A percentile compares a stretch with the other conserved stretches of the same genome.
Conservation (phyloP, 2,797 vertebrate genomes). For the Gobionotothen gibberifrons region DNA sequence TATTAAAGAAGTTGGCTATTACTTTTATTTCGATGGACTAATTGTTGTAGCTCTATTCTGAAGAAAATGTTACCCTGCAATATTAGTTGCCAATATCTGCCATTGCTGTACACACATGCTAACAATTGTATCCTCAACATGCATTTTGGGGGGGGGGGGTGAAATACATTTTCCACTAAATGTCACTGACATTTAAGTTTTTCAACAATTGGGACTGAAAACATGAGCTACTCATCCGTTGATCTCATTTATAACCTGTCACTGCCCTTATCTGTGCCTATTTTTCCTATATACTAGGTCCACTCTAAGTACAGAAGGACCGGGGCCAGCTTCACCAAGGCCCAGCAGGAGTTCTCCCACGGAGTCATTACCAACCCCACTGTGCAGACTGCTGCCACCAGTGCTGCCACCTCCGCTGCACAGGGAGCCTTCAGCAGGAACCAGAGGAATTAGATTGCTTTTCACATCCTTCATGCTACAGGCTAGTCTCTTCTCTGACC, state of each 20-base stretch:
- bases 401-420: slow-evolving; percentile 85
- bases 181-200: neutral
- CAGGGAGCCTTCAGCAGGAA: slow-evolving; percentile 89
- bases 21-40: too few relatives aligned
- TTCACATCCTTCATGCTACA: slow-evolving; percentile 7
- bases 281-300: slow-evolving; percentile 81
- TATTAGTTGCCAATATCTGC: neutral
- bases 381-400: slow-evolving; percentile 86
- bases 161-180: too few relatives aligned
- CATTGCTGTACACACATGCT: neutral
- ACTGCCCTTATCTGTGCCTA: neutral
- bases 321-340: slow-evolving; percentile 95
- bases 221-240: neutral
- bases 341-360: slow-evolving; percentile 95
- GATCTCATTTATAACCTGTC: neutral
- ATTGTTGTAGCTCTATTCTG: neutral
- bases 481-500: slow-evolving; percentile 37
- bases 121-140: neutral
- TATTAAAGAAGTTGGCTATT: too few relatives aligned
- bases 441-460: slow-evolving; percentile 47
- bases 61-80: neutral
- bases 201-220: neutral
- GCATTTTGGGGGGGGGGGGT: too few relatives aligned
- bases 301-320: slow-evolving; percentile 94
- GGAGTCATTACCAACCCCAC: slow-evolving; percentile 90